Evolutionary conservation across 2,888 invertebrate species (phyloP), one percentile per base, ranked within the genome.

Genomic region (Orthosia gothica): DNA sequence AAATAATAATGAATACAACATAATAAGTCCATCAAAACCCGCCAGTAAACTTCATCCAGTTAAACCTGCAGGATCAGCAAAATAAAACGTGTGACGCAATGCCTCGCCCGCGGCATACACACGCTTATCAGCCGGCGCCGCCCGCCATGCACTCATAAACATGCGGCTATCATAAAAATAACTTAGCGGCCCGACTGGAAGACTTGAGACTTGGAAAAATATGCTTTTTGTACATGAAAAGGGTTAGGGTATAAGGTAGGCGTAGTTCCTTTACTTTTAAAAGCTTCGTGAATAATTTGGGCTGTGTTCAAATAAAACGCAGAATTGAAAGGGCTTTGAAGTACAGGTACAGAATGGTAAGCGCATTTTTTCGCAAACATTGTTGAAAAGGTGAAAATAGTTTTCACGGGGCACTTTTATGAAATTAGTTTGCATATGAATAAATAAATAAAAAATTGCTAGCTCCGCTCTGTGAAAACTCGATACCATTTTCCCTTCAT

Each of bases 121-220:
- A 81, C 79, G 90, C 90, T 90, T 91, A 91, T 91, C 91, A 87
- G 81, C 76, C 84, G 83, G 84, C 77, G 82, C 82, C 83, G 74
- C 78, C 74, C 87, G 83, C 85, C 87, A 89, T 91, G 89, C 88
- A 85, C 82, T 79, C 90, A 86, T 92, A 92, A 92, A 91, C 92
- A 90, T 90, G 86, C 84, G 89, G 88, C 89, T 87, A 91, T 91
- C 89, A 92, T 92, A 92, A 90, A 92, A 91, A 92, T 91, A 89
- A 88, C 87, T 87, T 79, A 67, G 84, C 74, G 74, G 78, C 69
- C 66, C 85, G 84, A 83, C 80, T 84, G 55, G 12, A 68, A 76
- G 80, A 76, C 59, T 69, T 61, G 40, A 71, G 59, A 67, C 54
- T 67, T 23, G 59, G 16, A 64, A 74, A 80, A 73, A 81, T 84